Conservation (phyloP, 1,140 invertebrate genomes). For the Dinoponera quadriceps region DNA sequence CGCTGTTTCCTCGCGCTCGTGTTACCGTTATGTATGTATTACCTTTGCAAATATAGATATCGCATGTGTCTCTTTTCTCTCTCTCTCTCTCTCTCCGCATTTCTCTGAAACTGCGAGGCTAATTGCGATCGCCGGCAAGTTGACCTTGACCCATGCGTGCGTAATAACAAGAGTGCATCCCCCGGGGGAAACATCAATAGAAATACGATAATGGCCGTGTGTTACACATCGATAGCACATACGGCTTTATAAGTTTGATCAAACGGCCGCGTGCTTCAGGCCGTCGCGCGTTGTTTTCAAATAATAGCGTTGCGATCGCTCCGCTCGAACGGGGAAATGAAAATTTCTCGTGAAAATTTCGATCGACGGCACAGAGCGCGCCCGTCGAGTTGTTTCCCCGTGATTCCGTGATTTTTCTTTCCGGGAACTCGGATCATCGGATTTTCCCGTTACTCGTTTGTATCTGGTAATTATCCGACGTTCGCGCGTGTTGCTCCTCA, state of each 20-base stretch:
- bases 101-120: conserved; percentile 1
- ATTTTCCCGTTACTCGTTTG: too few relatives aligned
- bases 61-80: not conserved
- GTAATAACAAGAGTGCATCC: conserved; percentile 33
- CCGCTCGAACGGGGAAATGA: not conserved
- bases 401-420: too few relatives aligned
- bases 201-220: conserved; percentile 37
- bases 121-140: conserved; percentile 19
- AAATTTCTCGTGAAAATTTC: not conserved
- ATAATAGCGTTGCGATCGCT: not conserved
- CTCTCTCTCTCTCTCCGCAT: too few relatives aligned
- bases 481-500: too few relatives aligned
- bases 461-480: too few relatives aligned
- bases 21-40: not conserved
- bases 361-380: not conserved
- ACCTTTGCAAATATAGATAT: too few relatives aligned
- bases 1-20: not conserved
- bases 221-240: conserved; percentile 21
- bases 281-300: conserved; percentile 15
- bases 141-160: conserved; percentile 15
- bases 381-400: too few relatives aligned
- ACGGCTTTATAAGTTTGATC: conserved; percentile 19
- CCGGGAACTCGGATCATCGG: too few relatives aligned
- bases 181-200: conserved; percentile 34
- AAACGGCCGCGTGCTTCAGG: conserved; percentile 16